These are phyloP conservation scores for Tricholaema leucomelas DNA, from an alignment of 2,113 vertebrate genomes.

Conservation along the genomic window DNA sequence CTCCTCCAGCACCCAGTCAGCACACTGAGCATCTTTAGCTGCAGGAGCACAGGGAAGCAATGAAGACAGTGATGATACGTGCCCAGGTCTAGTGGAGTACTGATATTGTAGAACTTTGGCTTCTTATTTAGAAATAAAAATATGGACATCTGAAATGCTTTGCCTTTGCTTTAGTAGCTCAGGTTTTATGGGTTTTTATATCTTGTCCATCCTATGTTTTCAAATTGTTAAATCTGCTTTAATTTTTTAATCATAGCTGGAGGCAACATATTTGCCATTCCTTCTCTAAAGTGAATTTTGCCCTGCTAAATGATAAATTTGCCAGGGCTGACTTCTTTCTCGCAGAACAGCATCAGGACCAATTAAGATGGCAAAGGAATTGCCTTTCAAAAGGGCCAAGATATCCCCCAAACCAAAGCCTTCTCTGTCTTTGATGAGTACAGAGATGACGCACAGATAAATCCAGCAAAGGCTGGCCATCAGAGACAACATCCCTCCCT, in stretches of 20 bases:
- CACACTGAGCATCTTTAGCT: neutral
- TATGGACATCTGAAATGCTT: neutral
- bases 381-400: neutral
- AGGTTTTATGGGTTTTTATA: neutral
- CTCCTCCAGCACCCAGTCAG: neutral
- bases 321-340: neutral
- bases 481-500: neutral
- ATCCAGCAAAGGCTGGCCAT: neutral
- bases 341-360: neutral
- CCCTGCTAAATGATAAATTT: neutral
- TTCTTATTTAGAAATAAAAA: neutral
- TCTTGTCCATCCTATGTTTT: neutral
- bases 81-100: neutral
- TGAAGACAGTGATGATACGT: neutral
- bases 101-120: neutral
- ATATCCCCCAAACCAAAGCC: neutral
- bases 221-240: neutral
- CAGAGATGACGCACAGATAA: neutral
- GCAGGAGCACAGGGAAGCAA: neutral
- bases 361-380: neutral
- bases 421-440: neutral
- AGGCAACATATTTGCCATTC: neutral
- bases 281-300: neutral
- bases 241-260: neutral
- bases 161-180: neutral